phyloP scores from a whole-genome alignment of 64 coral and sea anemone genomes.

The Exaiptasia diaphana region DNA sequence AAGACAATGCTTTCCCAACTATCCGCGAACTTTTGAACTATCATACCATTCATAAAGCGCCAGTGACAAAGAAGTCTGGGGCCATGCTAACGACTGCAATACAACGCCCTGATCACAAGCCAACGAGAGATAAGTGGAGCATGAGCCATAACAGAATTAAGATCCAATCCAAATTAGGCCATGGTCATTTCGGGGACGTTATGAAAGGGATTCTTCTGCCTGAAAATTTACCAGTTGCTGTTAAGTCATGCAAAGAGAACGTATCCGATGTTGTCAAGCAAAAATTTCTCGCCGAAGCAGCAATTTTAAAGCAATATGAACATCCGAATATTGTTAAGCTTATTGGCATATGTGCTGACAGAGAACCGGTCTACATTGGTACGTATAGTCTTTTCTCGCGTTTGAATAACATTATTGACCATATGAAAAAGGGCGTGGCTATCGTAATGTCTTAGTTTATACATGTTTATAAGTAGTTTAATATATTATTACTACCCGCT shows the following conservation, averaged over 20 bases:
- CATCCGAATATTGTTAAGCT: slow-evolving; percentile 97
- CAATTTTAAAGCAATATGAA: slow-evolving; percentile 95
- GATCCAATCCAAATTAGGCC: slow-evolving; percentile 57
- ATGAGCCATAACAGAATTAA: slow-evolving; percentile 61
- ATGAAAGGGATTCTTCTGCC: slow-evolving; percentile 70
- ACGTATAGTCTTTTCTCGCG: not conserved
- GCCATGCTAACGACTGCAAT: slow-evolving; percentile 47
- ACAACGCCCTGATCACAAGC: slow-evolving; percentile 14
- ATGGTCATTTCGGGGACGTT: slow-evolving; percentile 97
- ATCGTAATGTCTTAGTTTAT: too few relatives aligned
- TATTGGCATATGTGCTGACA: slow-evolving; percentile 87
- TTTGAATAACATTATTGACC: not conserved
- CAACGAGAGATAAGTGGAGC: slow-evolving; percentile 62
- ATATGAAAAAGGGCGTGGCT: too few relatives aligned
- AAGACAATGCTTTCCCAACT: slow-evolving; percentile 78
- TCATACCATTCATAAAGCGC: slow-evolving; percentile 47
- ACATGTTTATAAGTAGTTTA: too few relatives aligned
- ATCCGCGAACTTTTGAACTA: slow-evolving; percentile 72
- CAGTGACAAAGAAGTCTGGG: slow-evolving; percentile 79
- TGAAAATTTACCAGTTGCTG: slow-evolving; percentile 54
- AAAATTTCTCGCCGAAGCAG: slow-evolving; percentile 92
- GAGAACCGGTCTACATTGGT: slow-evolving; percentile 97
- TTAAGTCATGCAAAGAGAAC: slow-evolving; percentile 82
- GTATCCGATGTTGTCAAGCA: slow-evolving; percentile 64
- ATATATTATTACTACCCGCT: too few relatives aligned